Conservation (phyloP, 1,140 invertebrate species). For the Spodoptera litura region DNA sequence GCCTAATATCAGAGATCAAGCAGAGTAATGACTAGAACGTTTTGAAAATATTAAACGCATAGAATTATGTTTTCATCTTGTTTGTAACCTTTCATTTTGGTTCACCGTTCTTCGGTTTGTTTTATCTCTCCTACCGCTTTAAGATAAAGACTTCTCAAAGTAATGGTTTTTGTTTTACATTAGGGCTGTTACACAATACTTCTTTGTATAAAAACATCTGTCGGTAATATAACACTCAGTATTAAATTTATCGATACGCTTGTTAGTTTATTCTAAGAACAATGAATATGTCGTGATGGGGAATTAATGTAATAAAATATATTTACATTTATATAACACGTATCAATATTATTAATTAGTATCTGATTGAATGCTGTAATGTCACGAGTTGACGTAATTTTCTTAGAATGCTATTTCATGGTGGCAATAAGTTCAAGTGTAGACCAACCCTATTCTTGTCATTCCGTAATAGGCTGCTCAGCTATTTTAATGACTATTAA, state of each 20-base stretch:
- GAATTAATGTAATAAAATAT: conserved; percentile 13
- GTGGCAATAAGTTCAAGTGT: not conserved
- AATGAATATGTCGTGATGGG: conserved; percentile 11
- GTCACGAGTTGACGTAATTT: not conserved
- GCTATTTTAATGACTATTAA: conserved; percentile 68
- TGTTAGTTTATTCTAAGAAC: not conserved
- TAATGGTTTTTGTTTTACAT: conserved; percentile 24
- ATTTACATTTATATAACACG: conserved; percentile 16
- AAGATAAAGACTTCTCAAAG: conserved; percentile 32
- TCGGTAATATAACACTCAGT: too few relatives aligned
- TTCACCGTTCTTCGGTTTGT: conserved; percentile 51
- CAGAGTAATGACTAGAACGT: conserved; percentile 2
- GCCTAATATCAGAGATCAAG: not conserved
- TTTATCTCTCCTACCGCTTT: conserved; percentile 57
- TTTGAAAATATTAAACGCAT: conserved; percentile 50
- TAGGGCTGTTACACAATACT: conserved; percentile 28
- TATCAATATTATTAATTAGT: not conserved
- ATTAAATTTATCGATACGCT: too few relatives aligned
- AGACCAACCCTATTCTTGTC: conserved; percentile 23
- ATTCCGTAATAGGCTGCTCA: conserved; percentile 40
- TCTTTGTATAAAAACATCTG: not conserved
- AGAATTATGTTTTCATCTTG: conserved; percentile 53
- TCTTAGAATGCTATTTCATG: not conserved
- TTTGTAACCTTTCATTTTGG: conserved; percentile 47
- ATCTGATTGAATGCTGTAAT: conserved; percentile 6